Percentiles rank a stretch among this genome's conserved stretches.
These are phyloP conservation scores for Xiphophorus maculatus DNA, from an alignment of 2,113 vertebrate species.

Conservation along the genomic window DNA sequence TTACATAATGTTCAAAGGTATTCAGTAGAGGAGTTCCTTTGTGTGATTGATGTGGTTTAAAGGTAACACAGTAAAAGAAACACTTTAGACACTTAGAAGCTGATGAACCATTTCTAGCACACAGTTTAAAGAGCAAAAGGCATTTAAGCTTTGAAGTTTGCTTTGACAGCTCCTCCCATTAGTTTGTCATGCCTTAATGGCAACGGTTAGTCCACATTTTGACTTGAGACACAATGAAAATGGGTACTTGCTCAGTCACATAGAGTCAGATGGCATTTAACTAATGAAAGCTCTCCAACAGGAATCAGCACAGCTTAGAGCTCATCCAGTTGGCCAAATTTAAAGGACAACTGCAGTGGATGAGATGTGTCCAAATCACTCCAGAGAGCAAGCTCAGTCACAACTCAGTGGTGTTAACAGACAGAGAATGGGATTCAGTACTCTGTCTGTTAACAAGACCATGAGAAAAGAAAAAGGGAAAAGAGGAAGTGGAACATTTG, in stretches of 20 bases:
- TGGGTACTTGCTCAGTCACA: conserved; percentile 25
- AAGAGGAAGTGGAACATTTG: not conserved
- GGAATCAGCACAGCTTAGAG: conserved; percentile 33
- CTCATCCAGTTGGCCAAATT: conserved; percentile 28
- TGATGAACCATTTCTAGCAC: not conserved
- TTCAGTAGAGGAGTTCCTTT: conserved; percentile 15
- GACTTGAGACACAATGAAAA: conserved; percentile 37
- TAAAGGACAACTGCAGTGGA: conserved; percentile 23
- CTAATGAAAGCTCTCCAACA: conserved; percentile 52
- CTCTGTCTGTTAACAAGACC: not conserved
- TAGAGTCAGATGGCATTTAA: conserved; percentile 43
- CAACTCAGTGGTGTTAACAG: not conserved
- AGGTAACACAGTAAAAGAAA: conserved; percentile 24
- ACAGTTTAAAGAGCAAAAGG: conserved; percentile 22
- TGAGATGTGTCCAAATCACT: not conserved
- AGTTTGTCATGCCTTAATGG: conserved; percentile 34
- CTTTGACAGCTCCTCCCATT: conserved; percentile 37
- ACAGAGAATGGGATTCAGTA: not conserved
- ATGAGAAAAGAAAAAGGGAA: not conserved
- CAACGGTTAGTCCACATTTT: conserved; percentile 44
- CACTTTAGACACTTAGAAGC: conserved; percentile 9
- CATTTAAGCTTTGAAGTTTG: conserved; percentile 23
- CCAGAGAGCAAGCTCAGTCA: not conserved
- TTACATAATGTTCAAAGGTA: conserved; percentile 14
- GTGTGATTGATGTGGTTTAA: conserved; percentile 21